These are phyloP conservation scores for Eupristina koningsbergeri DNA, from an alignment of 1,140 invertebrate species.

Conservation along the genomic window DNA sequence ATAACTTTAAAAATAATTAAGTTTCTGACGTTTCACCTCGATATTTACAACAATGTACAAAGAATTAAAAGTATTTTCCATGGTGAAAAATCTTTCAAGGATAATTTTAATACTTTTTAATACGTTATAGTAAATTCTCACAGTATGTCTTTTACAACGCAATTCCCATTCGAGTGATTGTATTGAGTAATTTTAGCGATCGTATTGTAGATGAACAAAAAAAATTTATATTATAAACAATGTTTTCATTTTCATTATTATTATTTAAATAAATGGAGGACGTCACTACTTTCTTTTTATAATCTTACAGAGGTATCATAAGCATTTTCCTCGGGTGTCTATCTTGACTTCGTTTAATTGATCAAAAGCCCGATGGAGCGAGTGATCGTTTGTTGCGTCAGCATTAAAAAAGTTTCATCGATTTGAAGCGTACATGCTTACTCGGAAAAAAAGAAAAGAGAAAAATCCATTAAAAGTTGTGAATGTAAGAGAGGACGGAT, in stretches of 20 bases:
- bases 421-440: neutral
- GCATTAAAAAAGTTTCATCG: conserved; percentile 6
- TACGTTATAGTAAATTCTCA: neutral
- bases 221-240: neutral
- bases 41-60: neutral
- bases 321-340: neutral
- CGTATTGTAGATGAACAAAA: neutral
- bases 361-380: neutral
- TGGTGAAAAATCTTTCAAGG: neutral
- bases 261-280: neutral
- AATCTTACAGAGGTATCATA: neutral
- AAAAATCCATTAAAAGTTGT: neutral
- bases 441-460: neutral
- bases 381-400: neutral
- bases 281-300: neutral
- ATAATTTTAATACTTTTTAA: neutral
- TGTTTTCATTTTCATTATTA: neutral
- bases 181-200: neutral
- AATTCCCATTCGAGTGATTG: neutral
- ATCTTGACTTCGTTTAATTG: neutral
- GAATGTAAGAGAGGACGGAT: neutral
- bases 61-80: neutral
- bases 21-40: neutral
- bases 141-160: neutral
- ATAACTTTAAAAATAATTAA: conserved; percentile 28